Conservation (phyloP, 1,140 invertebrate species). For the Drosophila kepulauana region DNA sequence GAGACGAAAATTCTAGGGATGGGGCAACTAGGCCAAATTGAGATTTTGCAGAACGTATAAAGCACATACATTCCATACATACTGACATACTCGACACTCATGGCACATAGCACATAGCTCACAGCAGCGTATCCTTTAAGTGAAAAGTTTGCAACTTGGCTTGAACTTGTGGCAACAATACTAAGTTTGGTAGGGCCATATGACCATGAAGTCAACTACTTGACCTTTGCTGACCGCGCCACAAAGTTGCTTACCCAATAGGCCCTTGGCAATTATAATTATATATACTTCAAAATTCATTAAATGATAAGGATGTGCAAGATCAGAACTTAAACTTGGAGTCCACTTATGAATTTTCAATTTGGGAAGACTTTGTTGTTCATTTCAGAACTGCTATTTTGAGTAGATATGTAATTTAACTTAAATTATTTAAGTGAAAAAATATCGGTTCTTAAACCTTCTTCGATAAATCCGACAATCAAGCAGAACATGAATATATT, state of each 20-base stretch:
- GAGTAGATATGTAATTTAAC: too few relatives aligned
- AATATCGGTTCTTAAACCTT: too few relatives aligned
- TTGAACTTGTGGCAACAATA: slow-evolving; percentile 32
- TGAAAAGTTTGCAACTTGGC: slow-evolving; percentile 30
- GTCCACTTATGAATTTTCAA: too few relatives aligned
- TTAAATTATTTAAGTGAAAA: too few relatives aligned
- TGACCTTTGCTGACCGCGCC: slow-evolving; percentile 1
- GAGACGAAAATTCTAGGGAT: slow-evolving; percentile 4
- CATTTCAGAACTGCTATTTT: too few relatives aligned
- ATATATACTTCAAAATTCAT: not conserved
- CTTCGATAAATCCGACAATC: too few relatives aligned
- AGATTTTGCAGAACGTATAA: slow-evolving; percentile 20
- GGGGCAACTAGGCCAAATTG: slow-evolving; percentile 15
- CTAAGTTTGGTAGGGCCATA: slow-evolving; percentile 9
- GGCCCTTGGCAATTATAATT: not conserved
- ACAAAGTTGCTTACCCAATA: slow-evolving; percentile 23
- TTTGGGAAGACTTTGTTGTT: too few relatives aligned
- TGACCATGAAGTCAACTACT: slow-evolving; percentile 32
- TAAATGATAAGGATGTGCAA: too few relatives aligned
- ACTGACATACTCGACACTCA: not conserved
- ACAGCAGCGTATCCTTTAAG: slow-evolving; percentile 13
- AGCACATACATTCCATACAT: not conserved
- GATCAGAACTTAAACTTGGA: too few relatives aligned
- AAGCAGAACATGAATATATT: too few relatives aligned
- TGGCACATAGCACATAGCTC: too few relatives aligned